Conservation (phyloP, 1,140 invertebrate species). For the Micrasema longulum region DNA sequence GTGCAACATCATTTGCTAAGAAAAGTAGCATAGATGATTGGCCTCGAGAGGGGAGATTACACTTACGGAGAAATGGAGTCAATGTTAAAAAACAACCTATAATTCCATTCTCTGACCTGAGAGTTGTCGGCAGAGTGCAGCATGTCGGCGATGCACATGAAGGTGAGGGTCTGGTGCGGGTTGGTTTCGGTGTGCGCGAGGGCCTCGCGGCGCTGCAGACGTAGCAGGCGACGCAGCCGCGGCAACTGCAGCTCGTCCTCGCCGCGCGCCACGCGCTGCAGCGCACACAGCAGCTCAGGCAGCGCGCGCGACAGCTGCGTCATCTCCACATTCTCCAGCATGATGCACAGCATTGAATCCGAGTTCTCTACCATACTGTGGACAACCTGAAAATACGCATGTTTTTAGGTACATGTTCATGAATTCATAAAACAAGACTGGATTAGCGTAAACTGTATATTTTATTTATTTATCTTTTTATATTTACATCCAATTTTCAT, state of each 20-base stretch:
- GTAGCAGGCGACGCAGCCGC: constrained; percentile 78
- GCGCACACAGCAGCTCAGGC: constrained; percentile 70
- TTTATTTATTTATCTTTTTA: too few species aligned
- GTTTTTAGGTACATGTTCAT: too few species aligned
- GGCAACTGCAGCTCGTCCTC: constrained; percentile 79
- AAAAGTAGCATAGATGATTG: too few species aligned
- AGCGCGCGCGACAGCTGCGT: constrained; percentile 75
- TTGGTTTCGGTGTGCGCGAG: constrained; percentile 79
- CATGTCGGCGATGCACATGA: constrained; percentile 83
- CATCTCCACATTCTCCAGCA: constrained; percentile 83
- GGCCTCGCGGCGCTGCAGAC: constrained; percentile 78
- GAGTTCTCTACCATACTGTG: constrained; percentile 80
- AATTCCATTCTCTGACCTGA: too few species aligned
- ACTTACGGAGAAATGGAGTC: too few species aligned
- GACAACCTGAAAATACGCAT: constrained; percentile 71
- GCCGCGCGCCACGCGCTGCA: constrained; percentile 65
- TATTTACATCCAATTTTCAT: too few species aligned
- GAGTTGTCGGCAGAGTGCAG: constrained; percentile 81
- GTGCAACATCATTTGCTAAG: too few species aligned
- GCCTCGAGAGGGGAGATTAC: too few species aligned
- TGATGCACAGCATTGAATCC: constrained; percentile 75
- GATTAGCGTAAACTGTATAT: not conserved
- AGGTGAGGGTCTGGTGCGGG: constrained; percentile 81
- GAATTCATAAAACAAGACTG: not conserved
- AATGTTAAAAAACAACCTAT: too few species aligned